Evolutionary conservation across 2,888 invertebrate genomes (phyloP).

Genomic region (Phyto melanocephala): DNA sequence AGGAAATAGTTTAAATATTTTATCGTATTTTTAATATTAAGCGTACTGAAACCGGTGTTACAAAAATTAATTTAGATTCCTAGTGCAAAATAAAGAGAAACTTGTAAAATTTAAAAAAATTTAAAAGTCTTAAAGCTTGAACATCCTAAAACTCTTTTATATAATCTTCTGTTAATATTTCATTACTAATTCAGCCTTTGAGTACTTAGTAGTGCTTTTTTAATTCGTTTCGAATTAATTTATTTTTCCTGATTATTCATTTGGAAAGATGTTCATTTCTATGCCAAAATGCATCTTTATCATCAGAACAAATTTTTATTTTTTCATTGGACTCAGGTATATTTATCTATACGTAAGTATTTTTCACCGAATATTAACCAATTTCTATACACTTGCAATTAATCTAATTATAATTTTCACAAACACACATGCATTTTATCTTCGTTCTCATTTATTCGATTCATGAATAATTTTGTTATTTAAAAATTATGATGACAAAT

Average conservation of each 20-base stretch:
- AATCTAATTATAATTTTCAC: conserved; percentile 32
- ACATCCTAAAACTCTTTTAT: too few relatives aligned
- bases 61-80: too few relatives aligned
- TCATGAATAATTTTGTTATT: conserved; percentile 61
- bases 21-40: too few relatives aligned
- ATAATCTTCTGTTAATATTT: too few relatives aligned
- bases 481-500: conserved; percentile 55
- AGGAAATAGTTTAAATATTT: background rate
- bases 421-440: background rate
- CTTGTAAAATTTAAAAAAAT: too few relatives aligned
- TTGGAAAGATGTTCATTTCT: conserved; percentile 26
- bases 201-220: background rate
- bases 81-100: too few relatives aligned
- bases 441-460: conserved; percentile 4
- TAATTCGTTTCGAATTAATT: background rate
- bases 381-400: conserved; percentile 14
- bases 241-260: conserved; percentile 39
- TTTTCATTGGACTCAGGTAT: conserved; percentile 34
- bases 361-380: background rate
- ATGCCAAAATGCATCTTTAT: conserved; percentile 56
- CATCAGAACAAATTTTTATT: background rate
- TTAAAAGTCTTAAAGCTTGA: too few relatives aligned
- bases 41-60: too few relatives aligned
- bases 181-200: too few relatives aligned
- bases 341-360: background rate